A percentile compares a stretch with the other conserved stretches of the same genome.
These are phyloP conservation scores for Chrysemys picta DNA, from an alignment of 2,113 vertebrate species.

Conservation along the genomic window DNA sequence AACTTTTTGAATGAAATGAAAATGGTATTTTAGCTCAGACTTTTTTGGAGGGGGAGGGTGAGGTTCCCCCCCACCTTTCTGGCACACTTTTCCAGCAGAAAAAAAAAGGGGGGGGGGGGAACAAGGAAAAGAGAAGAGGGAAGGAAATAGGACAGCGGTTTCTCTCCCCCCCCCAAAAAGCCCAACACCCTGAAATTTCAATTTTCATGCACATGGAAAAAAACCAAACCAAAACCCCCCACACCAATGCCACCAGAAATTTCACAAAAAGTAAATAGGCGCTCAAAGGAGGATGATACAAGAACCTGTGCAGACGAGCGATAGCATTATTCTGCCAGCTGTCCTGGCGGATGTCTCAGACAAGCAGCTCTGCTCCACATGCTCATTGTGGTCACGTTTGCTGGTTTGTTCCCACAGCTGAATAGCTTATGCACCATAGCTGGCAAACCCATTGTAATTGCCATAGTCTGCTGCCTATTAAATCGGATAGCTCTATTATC, in stretches of 20 bases:
- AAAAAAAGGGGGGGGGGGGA: neutral
- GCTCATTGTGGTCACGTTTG: neutral
- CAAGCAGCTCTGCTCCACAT: neutral
- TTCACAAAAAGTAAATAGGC: neutral
- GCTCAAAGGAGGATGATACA: neutral
- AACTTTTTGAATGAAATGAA: neutral
- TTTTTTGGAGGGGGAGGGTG: too few relatives aligned
- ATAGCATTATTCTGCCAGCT: neutral
- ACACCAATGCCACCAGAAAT: neutral
- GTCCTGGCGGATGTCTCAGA: rapidly evolving
- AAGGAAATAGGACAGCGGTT: neutral
- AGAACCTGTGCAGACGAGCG: neutral
- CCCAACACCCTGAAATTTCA: neutral
- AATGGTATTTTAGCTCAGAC: neutral
- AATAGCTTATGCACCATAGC: neutral
- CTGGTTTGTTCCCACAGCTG: rapidly evolving
- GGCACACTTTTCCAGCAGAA: neutral
- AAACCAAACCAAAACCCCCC: neutral
- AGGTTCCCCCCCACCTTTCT: too few relatives aligned
- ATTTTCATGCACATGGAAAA: neutral
- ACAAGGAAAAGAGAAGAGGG: rapidly evolving
- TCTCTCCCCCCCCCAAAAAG: neutral
- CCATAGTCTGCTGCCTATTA: slow-evolving; percentile 48
- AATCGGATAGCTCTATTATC: slow-evolving; percentile 55
- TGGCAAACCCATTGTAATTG: neutral